Percentiles rank a stretch among this genome's conserved stretches.
phyloP scores from a whole-genome alignment of 2,797 vertebrate species.

The Hybognathus amarus region DNA sequence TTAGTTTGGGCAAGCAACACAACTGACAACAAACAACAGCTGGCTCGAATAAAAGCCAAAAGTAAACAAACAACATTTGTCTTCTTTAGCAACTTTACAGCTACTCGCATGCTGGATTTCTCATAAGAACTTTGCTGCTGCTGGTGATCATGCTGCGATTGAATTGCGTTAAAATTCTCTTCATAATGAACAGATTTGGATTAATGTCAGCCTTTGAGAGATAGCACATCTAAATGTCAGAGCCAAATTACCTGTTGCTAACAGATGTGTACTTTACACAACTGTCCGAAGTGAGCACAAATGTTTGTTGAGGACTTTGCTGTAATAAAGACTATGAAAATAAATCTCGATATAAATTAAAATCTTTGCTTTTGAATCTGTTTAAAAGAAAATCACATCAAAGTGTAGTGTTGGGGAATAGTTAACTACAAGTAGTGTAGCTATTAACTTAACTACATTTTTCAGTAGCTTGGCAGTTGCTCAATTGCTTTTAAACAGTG shows the following conservation, averaged over 20 bases:
- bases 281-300: background rate
- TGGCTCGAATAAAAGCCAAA: slow-evolving; percentile 41
- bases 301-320: background rate
- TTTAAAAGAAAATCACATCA: background rate
- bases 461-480: too few species aligned
- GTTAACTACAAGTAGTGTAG: too few species aligned
- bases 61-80: slow-evolving; percentile 41
- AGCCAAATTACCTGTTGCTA: slow-evolving; percentile 31
- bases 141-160: background rate
- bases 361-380: too few species aligned
- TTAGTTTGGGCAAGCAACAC: slow-evolving; percentile 39
- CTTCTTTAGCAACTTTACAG: slow-evolving; percentile 35
- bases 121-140: slow-evolving; percentile 19
- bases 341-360: too few species aligned
- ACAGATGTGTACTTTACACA: slow-evolving; percentile 18
- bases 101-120: background rate
- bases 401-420: too few species aligned
- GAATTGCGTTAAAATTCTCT: background rate
- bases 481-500: too few species aligned
- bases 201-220: slow-evolving; percentile 33
- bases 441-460: too few species aligned
- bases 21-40: slow-evolving; percentile 52
- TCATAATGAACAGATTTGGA: slow-evolving; percentile 21
- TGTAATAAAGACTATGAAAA: background rate
- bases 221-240: slow-evolving; percentile 36